Base-by-base conservation (phyloP, 2,888 invertebrate species). In the Drosophila anceps region DNA sequence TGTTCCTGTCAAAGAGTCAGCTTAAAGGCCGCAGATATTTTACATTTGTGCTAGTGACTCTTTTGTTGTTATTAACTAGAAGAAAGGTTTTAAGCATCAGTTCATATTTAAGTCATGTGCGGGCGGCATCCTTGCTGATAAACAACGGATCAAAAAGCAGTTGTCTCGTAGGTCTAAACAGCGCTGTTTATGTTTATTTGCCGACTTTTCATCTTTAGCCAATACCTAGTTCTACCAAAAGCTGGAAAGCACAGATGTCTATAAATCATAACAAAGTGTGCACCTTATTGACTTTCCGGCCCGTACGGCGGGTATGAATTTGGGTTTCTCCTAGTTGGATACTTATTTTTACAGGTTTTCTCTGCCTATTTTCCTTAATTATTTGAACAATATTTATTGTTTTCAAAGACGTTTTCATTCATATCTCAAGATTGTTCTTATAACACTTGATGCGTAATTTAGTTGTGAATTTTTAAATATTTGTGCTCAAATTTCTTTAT, bases 401-500 rank as follows among this genome's bases (percentile, higher is more conserved):
- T 18, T 18, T 13, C 4, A 35, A 4, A 27, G 12, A 12, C 2
- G 7, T 39, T 39, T 39, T 10, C 7, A 37, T 48, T 27, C 8
- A 10, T 10, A 13, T 39, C 3, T 39, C 1, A 13, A 33, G 18
- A 12, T 35, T n/a, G 8, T 10, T 29, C 35, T n/a, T 33, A 2
- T 44, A 12, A 10, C 13, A 20, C 37, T 27, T 44, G 20, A 27
- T 29, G 20, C 29, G 37, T 44, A 31, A 33, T 44, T 24, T 27
- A 46, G 31, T 66, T 44, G 8, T n/a, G 33, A n/a, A 24, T 31
- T 24, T 37, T 37, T 4, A 24, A n/a, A 15, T 12, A 18, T 13
- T 27, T 44, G 10, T 27, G 27, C 12, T 12, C 35, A 44, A 24
- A 9, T 18, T 46, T 57, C 15, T 44, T 70, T 39, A n/a, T 44